phyloP scores from a whole-genome alignment of 2,888 invertebrate genomes.

The Leucoma salicis region DNA sequence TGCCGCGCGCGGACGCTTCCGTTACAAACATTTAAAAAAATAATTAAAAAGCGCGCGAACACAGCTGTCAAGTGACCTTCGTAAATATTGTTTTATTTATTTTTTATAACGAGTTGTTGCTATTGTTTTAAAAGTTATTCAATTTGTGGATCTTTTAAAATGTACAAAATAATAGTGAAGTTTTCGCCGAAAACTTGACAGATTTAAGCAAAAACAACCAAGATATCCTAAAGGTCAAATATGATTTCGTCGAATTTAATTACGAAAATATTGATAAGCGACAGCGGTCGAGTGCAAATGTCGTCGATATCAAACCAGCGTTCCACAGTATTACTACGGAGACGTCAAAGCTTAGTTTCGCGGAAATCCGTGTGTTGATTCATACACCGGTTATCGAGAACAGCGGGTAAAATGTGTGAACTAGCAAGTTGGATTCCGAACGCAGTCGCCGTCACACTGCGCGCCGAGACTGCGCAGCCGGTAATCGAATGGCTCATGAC shows the following conservation, averaged over 20 bases:
- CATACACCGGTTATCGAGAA: conserved; percentile 77
- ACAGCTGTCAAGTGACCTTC: conserved; percentile 20
- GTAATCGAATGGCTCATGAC: conserved; percentile 69
- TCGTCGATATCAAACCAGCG: conserved; percentile 51
- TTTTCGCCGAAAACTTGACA: conserved; percentile 1
- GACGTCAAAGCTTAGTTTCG: conserved; percentile 63
- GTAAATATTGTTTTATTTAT: conserved; percentile 7
- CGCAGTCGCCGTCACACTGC: conserved; percentile 73
- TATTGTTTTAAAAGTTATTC: background rate
- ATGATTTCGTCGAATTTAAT: conserved; percentile 52
- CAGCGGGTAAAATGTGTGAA: conserved; percentile 63
- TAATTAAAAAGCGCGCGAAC: conserved; percentile 62
- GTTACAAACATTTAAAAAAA: conserved; percentile 42
- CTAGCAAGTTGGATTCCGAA: conserved; percentile 78
- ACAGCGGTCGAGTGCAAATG: conserved; percentile 75
- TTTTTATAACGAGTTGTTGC: background rate
- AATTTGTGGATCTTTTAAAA: background rate
- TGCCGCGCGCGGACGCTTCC: conserved; percentile 73
- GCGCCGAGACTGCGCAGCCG: conserved; percentile 59
- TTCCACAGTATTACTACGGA: conserved; percentile 36
- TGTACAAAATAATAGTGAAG: background rate
- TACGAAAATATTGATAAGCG: conserved; percentile 70
- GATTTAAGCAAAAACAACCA: conserved; percentile 17
- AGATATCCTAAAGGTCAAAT: conserved; percentile 55
- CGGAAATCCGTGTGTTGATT: conserved; percentile 72